Evolutionary conservation across 2,113 vertebrate species (phyloP).

Genomic region (Vanacampus margaritifer): DNA sequence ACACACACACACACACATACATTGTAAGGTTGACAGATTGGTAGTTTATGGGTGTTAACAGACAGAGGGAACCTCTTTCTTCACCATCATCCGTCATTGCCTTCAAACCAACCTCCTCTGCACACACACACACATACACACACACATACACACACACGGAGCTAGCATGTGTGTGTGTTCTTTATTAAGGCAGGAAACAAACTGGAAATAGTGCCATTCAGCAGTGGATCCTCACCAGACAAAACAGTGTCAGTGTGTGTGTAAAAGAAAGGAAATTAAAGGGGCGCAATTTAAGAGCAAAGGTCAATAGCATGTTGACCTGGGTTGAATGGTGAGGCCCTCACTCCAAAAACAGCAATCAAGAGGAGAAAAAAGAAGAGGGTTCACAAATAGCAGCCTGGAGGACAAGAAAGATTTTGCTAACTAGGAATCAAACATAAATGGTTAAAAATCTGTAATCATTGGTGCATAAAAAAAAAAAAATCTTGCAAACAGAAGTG

Average conservation of each 20-base stretch:
- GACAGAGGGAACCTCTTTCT: conserved; percentile 61
- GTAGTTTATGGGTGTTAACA: conserved; percentile 71
- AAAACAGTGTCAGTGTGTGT: conserved; percentile 1
- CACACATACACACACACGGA: not conserved
- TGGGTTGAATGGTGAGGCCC: conserved; percentile 10
- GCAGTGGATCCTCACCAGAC: conserved; percentile 1
- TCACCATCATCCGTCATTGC: conserved; percentile 60
- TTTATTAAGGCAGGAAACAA: conserved; percentile 44
- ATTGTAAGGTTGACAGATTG: conserved; percentile 61
- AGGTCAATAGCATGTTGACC: conserved; percentile 49
- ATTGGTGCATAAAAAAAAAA: not conserved
- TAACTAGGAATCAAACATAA: conserved; percentile 26
- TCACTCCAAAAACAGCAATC: not conserved
- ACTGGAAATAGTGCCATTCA: conserved; percentile 18
- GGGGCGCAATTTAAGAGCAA: conserved; percentile 25
- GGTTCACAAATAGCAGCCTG: not conserved
- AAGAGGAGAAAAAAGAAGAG: not conserved
- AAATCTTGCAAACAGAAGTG: not conserved
- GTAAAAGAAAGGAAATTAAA: conserved; percentile 31
- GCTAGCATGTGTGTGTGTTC: conserved; percentile 2
- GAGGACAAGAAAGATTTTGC: not conserved
- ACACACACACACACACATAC: conserved; percentile 27
- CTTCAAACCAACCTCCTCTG: conserved; percentile 41
- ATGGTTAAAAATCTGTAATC: not conserved
- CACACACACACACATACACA: not conserved